Percentiles rank a stretch among this genome's conserved stretches.
Conservation (phyloP, 2,888 invertebrate genomes). For the Poecilobothrus nobilitatus region DNA sequence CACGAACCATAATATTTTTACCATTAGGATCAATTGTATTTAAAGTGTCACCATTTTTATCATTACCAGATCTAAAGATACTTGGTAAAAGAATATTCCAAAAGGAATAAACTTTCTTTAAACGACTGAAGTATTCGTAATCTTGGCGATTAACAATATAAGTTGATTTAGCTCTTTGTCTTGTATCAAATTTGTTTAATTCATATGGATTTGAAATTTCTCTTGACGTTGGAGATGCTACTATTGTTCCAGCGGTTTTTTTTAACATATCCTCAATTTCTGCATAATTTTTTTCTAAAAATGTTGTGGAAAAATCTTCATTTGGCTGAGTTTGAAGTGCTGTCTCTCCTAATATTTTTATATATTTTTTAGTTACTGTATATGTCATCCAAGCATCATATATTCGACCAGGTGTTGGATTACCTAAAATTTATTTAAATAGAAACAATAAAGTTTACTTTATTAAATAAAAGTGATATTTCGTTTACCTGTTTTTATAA, state of each 20-base stretch:
- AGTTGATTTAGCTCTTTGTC: constrained; percentile 19
- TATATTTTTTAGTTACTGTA: constrained; percentile 36
- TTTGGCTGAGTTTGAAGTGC: constrained; percentile 18
- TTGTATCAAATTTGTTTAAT: constrained; percentile 9
- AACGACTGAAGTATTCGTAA: constrained; percentile 34
- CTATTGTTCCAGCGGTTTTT: constrained; percentile 18
- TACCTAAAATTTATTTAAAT: constrained; percentile 38
- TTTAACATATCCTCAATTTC: constrained; percentile 35
- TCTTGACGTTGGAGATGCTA: constrained; percentile 10
- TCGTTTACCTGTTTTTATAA: constrained; percentile 47
- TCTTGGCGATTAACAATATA: constrained; percentile 29
- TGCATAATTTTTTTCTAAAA: constrained; percentile 29
- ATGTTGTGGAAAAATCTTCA: constrained; percentile 16
- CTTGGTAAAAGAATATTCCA: constrained; percentile 38
- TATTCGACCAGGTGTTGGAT: constrained; percentile 49
- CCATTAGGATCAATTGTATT: constrained; percentile 21
- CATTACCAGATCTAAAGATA: constrained; percentile 17
- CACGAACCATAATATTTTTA: constrained; percentile 12
- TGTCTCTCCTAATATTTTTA: constrained; percentile 36
- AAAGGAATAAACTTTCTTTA: constrained; percentile 39
- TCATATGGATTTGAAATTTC: constrained; percentile 21
- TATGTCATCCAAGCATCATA: constrained; percentile 55
- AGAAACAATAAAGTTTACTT: neutral
- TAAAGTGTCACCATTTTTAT: constrained; percentile 20
- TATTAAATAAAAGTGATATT: constrained; percentile 14